phyloP scores from a whole-genome alignment of 30 jellyfish, hydroid and myxozoan species.

The Aurelia coerulea region DNA sequence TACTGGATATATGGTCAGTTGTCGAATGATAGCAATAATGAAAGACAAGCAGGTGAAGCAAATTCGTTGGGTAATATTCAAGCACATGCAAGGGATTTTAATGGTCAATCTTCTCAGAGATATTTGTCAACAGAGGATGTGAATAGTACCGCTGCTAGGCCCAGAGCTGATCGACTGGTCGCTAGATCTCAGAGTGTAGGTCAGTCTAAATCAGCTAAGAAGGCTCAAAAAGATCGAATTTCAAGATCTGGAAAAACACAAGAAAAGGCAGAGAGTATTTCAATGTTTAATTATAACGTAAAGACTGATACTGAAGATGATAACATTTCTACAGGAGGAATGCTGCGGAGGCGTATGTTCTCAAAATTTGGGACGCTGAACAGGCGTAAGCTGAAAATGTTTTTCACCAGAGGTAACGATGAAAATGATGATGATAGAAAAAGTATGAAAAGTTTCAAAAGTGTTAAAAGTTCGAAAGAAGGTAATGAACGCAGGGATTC shows the following conservation, averaged over 20 bases:
- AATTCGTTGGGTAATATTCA: neutral
- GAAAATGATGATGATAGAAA: constrained; percentile 25
- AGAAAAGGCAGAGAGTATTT: constrained; percentile 49
- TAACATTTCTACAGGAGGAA: constrained; percentile 34
- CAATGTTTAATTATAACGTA: constrained; percentile 54
- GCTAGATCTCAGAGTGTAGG: constrained; percentile 44
- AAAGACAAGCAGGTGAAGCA: neutral
- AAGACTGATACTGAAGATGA: constrained; percentile 13
- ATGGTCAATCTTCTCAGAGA: neutral
- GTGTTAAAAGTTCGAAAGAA: constrained; percentile 4
- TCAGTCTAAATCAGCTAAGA: constrained; percentile 13
- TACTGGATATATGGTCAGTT: constrained; percentile 63
- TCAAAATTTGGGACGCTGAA: constrained; percentile 45
- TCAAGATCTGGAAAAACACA: constrained; percentile 10
- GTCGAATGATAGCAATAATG: neutral
- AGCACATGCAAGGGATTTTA: constrained; percentile 43
- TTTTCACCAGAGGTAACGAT: constrained; percentile 35
- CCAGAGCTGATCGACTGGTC: neutral
- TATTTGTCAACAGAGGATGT: neutral
- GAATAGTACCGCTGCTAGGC: neutral
- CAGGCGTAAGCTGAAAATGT: constrained; percentile 46
- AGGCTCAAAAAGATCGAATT: constrained; percentile 11
- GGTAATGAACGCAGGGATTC: neutral
- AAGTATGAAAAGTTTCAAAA: constrained; percentile 29
- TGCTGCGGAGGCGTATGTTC: constrained; percentile 31